phyloP scores from a whole-genome alignment of 2,797 vertebrate species.

The Phaenicophaeus curvirostris region DNA sequence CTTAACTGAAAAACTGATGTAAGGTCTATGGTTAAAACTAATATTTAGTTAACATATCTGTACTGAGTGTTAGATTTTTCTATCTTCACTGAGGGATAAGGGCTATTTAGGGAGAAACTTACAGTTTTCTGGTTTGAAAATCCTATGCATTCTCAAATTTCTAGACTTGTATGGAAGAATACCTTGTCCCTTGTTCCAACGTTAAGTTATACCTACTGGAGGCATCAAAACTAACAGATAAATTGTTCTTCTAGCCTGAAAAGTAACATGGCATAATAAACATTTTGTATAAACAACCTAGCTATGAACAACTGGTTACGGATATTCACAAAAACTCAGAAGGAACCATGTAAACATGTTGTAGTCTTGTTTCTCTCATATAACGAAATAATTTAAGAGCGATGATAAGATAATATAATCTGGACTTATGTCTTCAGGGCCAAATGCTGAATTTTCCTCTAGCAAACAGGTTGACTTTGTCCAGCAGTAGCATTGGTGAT shows the following conservation, averaged over 20 bases:
- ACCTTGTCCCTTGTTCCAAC: background rate
- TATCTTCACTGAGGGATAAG: background rate
- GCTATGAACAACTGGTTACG: accelerated
- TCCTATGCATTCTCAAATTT: background rate
- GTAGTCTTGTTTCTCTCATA: background rate
- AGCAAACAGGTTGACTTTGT: background rate
- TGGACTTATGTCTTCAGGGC: background rate
- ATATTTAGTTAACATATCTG: background rate
- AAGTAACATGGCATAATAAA: background rate
- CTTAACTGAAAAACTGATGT: background rate
- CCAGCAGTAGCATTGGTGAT: background rate
- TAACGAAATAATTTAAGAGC: background rate
- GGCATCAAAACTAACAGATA: background rate
- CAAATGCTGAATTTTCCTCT: background rate
- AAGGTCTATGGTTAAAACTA: background rate
- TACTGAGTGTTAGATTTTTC: background rate
- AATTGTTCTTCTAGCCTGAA: background rate
- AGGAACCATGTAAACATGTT: background rate
- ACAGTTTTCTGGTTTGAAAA: background rate
- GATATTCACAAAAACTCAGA: background rate
- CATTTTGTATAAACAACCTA: background rate
- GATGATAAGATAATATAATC: background rate
- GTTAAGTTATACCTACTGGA: background rate
- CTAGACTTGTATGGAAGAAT: background rate
- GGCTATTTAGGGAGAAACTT: background rate